Percentiles rank a stretch among this genome's conserved stretches.
These are phyloP conservation scores for Columba guinea DNA, from an alignment of 2,797 vertebrate genomes.

Conservation along the genomic window DNA sequence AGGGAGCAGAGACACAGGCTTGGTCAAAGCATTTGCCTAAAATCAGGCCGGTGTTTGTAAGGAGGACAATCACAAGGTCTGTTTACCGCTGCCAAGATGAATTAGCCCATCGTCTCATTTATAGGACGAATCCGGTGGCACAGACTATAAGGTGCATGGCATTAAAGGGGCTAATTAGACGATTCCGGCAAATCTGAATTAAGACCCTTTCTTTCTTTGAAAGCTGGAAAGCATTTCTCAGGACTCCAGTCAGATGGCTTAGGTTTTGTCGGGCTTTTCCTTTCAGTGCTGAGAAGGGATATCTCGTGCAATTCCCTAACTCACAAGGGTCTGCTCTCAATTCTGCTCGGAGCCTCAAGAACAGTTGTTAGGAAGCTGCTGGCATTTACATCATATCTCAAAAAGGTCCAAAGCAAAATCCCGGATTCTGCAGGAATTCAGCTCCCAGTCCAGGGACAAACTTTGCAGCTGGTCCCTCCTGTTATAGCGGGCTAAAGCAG, in stretches of 20 bases:
- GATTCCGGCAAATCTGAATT: conserved; percentile 58
- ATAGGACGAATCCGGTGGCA: conserved; percentile 48
- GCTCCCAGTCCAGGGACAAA: conserved; percentile 12
- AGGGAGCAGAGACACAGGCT: neutral
- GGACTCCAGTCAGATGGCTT: conserved; percentile 28
- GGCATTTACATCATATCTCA: conserved; percentile 43
- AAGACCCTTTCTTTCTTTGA: conserved; percentile 27
- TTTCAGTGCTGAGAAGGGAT: neutral
- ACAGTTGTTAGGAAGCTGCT: conserved; percentile 60
- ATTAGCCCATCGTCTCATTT: conserved; percentile 64
- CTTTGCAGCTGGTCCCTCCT: conserved; percentile 53
- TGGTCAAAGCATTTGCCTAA: conserved; percentile 28
- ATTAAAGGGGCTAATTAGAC: conserved; percentile 63
- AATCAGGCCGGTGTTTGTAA: conserved; percentile 47
- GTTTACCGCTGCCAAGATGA: conserved; percentile 62
- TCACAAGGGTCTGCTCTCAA: conserved; percentile 18
- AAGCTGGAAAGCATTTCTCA: conserved; percentile 5
- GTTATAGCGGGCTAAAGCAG: neutral
- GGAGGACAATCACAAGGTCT: conserved; percentile 62
- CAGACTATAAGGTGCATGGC: conserved; percentile 44
- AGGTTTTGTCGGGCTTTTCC: conserved; percentile 43
- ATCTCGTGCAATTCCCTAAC: neutral
- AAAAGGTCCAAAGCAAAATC: conserved; percentile 47
- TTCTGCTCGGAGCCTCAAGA: conserved; percentile 4
- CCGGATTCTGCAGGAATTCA: conserved; percentile 30